Conservation (phyloP, 2,888 invertebrate genomes). For the Pycnomerus fuliginosus region DNA sequence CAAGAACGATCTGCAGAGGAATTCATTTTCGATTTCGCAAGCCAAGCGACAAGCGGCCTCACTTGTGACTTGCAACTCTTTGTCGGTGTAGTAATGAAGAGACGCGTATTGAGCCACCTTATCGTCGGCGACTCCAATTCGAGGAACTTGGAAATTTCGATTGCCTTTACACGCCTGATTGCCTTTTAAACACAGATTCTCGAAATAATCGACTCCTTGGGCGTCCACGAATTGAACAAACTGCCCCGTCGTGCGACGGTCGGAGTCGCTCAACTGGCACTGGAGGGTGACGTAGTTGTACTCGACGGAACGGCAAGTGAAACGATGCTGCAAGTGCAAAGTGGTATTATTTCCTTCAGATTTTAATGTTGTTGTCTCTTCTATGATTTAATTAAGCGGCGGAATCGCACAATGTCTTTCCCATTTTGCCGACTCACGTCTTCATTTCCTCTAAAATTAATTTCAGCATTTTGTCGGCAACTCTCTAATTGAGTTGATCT, state of each 20-base stretch:
- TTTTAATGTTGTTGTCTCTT: too few relatives aligned
- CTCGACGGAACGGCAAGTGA: slow-evolving; percentile 88
- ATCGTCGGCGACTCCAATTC: slow-evolving; percentile 87
- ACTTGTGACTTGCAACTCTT: slow-evolving; percentile 86
- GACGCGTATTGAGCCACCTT: slow-evolving; percentile 91
- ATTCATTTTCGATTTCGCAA: slow-evolving; percentile 91
- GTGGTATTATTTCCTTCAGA: too few relatives aligned
- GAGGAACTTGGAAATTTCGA: slow-evolving; percentile 75
- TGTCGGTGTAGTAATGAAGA: slow-evolving; percentile 89
- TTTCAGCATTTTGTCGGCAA: too few relatives aligned
- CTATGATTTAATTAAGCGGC: too few relatives aligned
- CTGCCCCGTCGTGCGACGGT: slow-evolving; percentile 82
- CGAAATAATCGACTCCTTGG: slow-evolving; percentile 80
- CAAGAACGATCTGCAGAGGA: slow-evolving; percentile 83
- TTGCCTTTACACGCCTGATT: slow-evolving; percentile 86
- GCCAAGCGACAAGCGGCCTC: slow-evolving; percentile 87
- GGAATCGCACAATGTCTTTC: too few relatives aligned
- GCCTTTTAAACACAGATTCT: slow-evolving; percentile 83
- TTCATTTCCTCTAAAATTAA: too few relatives aligned
- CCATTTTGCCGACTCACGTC: too few relatives aligned
- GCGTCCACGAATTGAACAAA: slow-evolving; percentile 90
- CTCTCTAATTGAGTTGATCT: too few relatives aligned
- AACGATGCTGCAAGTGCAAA: slow-evolving; percentile 75
- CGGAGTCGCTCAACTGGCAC: slow-evolving; percentile 87
- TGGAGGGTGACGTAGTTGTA: slow-evolving; percentile 92